Evolutionary conservation across 2,113 vertebrate genomes (phyloP).

Genomic region (Corythaixoides concolor): DNA sequence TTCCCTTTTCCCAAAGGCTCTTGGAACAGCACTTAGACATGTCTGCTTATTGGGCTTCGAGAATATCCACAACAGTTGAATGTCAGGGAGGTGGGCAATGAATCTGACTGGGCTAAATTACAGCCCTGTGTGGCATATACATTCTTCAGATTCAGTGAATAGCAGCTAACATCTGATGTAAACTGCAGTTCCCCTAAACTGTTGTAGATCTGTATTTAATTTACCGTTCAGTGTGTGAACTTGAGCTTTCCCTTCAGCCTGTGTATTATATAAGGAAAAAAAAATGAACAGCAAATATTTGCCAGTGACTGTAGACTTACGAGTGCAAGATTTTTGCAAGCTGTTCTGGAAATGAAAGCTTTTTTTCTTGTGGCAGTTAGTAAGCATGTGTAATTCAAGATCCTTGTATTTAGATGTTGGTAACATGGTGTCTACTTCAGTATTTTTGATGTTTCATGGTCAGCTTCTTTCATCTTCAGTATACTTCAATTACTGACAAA

Average conservation of each 20-base stretch:
- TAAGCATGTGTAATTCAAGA: conserved; percentile 26
- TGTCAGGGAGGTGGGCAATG: background rate
- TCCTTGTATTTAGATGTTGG: conserved; percentile 19
- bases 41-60: background rate
- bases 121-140: background rate
- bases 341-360: conserved; percentile 35
- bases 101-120: conserved; percentile 4
- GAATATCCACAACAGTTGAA: background rate
- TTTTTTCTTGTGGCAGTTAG: background rate
- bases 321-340: background rate
- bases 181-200: conserved; percentile 9
- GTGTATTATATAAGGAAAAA: background rate
- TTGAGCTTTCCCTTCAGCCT: background rate
- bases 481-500: conserved; percentile 70
- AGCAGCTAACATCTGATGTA: background rate
- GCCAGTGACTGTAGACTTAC: background rate
- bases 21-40: background rate
- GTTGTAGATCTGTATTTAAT: conserved; percentile 56
- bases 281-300: background rate
- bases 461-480: conserved; percentile 69
- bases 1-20: background rate
- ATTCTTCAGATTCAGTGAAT: background rate
- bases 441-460: conserved; percentile 69
- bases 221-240: background rate
- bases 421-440: conserved; percentile 40